Conservation (phyloP, 2,113 vertebrate species). For the Empidonax alnorum region DNA sequence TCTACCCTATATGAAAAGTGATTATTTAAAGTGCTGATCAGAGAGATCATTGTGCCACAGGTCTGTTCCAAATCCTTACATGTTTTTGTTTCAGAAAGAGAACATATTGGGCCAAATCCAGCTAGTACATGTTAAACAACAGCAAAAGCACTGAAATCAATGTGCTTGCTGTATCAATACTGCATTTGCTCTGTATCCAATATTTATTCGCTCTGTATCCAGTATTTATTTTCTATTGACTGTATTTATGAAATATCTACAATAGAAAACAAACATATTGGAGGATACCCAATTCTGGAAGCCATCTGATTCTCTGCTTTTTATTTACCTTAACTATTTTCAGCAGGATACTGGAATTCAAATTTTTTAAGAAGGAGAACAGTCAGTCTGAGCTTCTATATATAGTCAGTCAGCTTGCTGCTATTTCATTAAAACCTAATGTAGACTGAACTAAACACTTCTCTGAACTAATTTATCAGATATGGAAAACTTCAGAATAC, state of each 20-base stretch:
- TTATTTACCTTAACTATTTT: background rate
- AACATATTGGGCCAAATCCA: background rate
- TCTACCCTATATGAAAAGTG: background rate
- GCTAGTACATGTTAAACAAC: background rate
- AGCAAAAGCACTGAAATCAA: background rate
- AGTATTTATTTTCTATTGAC: background rate
- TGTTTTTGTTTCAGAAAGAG: background rate
- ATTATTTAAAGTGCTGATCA: background rate
- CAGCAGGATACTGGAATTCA: background rate
- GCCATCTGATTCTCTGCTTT: background rate
- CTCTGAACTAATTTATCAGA: slow-evolving; percentile 28
- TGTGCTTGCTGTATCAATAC: background rate
- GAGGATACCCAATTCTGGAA: background rate
- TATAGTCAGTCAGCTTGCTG: background rate
- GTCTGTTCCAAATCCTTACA: background rate
- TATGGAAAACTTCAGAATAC: background rate
- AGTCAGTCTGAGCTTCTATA: background rate
- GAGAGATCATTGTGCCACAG: background rate
- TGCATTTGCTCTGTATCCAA: background rate
- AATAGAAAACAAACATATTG: background rate
- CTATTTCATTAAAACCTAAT: slow-evolving; percentile 25
- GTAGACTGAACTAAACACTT: background rate
- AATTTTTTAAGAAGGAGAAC: background rate
- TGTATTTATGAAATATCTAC: background rate
- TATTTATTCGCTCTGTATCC: background rate